phyloP scores from a whole-genome alignment of 1,140 invertebrate genomes.

The Polyergus mexicanus region DNA sequence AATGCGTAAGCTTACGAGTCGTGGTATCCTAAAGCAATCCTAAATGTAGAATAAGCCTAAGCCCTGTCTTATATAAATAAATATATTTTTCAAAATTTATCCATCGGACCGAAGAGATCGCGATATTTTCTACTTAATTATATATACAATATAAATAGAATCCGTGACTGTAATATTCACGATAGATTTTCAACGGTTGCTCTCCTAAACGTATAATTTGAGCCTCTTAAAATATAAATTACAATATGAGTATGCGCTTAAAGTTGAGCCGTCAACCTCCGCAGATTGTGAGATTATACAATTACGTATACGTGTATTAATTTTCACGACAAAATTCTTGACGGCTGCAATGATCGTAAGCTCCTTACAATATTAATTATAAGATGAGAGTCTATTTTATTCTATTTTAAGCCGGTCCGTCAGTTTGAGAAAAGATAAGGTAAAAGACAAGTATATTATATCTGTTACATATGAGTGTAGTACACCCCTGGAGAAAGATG shows the following conservation, averaged over 20 bases:
- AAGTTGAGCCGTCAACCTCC: conserved; percentile 28
- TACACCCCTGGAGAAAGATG: not conserved
- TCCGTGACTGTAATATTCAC: conserved; percentile 16
- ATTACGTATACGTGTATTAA: conserved; percentile 37
- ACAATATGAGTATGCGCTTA: conserved; percentile 27
- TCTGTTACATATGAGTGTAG: not conserved
- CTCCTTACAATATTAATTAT: conserved; percentile 20
- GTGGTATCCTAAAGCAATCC: conserved; percentile 2
- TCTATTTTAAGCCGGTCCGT: not conserved
- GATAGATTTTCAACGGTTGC: not conserved
- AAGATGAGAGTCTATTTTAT: conserved; percentile 14
- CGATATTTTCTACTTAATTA: not conserved
- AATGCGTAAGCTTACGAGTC: conserved; percentile 43
- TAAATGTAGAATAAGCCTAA: not conserved
- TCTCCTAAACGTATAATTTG: not conserved
- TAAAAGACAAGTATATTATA: conserved; percentile 1
- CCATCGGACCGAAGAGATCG: not conserved
- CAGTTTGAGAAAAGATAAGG: not conserved
- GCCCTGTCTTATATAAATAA: not conserved
- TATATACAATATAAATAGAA: not conserved
- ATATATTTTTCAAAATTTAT: not conserved
- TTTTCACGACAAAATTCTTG: conserved; percentile 23
- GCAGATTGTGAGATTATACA: conserved; percentile 37
- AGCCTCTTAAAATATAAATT: conserved; percentile 44
- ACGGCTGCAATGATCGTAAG: conserved; percentile 16